These are phyloP conservation scores for Pao palembangensis DNA, from an alignment of 2,113 vertebrate species.

Conservation along the genomic window DNA sequence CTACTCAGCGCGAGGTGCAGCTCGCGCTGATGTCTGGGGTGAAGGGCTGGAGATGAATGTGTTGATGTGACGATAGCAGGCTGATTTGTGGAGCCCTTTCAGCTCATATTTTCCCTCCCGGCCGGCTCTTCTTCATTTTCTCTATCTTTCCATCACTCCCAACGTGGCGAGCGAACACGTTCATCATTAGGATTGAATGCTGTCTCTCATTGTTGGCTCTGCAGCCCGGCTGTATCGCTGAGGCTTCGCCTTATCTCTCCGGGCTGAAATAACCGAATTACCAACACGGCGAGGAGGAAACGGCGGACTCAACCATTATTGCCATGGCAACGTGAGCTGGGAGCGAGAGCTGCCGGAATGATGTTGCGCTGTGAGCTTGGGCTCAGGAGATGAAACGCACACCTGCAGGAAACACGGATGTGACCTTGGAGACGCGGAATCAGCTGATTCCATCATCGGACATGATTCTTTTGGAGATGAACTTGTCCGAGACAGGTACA, in stretches of 20 bases:
- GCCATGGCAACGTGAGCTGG: conserved; percentile 67
- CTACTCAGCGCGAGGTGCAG: too few species aligned
- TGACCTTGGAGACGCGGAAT: too few species aligned
- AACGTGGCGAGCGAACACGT: conserved; percentile 32
- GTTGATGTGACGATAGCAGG: conserved; percentile 5
- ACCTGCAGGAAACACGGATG: too few species aligned
- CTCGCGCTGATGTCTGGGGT: background rate
- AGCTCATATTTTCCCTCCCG: conserved; percentile 26
- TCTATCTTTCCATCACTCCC: conserved; percentile 51
- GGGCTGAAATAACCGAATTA: conserved; percentile 63
- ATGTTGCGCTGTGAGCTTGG: conserved; percentile 47
- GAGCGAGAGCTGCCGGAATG: conserved; percentile 40
- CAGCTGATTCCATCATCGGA: too few species aligned
- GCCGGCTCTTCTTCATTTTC: conserved; percentile 28
- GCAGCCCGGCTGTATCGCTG: conserved; percentile 33
- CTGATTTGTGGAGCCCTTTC: conserved; percentile 33
- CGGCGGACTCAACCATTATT: conserved; percentile 60
- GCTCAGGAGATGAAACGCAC: background rate
- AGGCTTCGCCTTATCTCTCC: conserved; percentile 34
- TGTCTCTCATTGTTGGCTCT: conserved; percentile 43
- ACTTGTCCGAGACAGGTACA: conserved; percentile 38
- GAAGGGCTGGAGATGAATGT: background rate
- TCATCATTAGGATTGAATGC: conserved; percentile 51
- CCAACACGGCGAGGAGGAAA: conserved; percentile 37
- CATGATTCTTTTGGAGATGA: background rate